These are phyloP conservation scores for Lordiphosa fenestrarum DNA, from an alignment of 2,888 invertebrate species.

Conservation along the genomic window DNA sequence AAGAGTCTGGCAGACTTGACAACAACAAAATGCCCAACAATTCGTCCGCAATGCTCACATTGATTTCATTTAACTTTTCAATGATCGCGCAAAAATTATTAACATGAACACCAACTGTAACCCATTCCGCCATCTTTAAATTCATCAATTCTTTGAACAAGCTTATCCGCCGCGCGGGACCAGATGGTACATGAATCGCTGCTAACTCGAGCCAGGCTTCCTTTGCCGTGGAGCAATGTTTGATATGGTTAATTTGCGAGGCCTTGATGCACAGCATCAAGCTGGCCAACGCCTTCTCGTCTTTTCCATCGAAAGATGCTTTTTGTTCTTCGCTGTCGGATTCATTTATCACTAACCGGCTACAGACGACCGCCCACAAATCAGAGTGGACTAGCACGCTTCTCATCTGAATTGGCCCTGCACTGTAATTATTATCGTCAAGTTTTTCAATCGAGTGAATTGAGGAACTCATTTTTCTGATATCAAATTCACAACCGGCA, in stretches of 20 bases:
- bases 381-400: too few species aligned
- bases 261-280: background rate
- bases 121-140: conserved; percentile 14
- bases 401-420: too few species aligned
- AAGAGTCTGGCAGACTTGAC: too few species aligned
- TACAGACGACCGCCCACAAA: too few species aligned
- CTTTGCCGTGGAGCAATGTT: conserved; percentile 22
- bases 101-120: background rate
- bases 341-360: too few species aligned
- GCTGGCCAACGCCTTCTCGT: too few species aligned
- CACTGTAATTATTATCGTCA: too few species aligned
- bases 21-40: conserved; percentile 7
- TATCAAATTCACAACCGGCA: too few species aligned
- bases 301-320: too few species aligned
- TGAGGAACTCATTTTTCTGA: too few species aligned
- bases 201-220: conserved; percentile 28
- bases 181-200: conserved; percentile 31
- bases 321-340: too few species aligned
- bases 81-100: conserved; percentile 27
- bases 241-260: conserved; percentile 10
- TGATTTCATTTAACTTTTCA: conserved; percentile 30
- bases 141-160: conserved; percentile 34
- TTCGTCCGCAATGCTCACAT: conserved; percentile 23
- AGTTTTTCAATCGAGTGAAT: too few species aligned
- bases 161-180: conserved; percentile 31